Percentiles rank a stretch among this genome's conserved stretches.
Evolutionary conservation across 1,140 invertebrate genomes (phyloP).

Genomic region (Apis dorsata): DNA sequence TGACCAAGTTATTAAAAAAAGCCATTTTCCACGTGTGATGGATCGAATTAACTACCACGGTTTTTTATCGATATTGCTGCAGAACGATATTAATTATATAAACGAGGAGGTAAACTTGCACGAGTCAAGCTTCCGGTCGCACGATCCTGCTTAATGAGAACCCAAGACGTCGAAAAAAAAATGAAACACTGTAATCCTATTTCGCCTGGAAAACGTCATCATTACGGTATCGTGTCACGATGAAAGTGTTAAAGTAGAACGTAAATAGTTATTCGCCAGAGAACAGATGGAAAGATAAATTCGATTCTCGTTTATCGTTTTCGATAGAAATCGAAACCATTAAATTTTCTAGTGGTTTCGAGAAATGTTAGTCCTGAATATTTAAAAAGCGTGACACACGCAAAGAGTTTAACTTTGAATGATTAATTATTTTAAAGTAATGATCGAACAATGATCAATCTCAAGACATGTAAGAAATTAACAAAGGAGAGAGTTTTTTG

Average conservation of each 20-base stretch:
- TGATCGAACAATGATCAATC: too few relatives aligned
- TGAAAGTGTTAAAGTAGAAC: too few relatives aligned
- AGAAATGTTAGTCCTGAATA: too few relatives aligned
- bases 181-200: slow-evolving; percentile 5
- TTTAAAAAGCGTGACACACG: too few relatives aligned
- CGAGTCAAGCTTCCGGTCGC: slow-evolving; percentile 24
- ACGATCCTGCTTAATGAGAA: slow-evolving; percentile 23
- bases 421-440: too few relatives aligned
- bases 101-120: slow-evolving; percentile 16
- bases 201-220: not conserved
- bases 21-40: not conserved
- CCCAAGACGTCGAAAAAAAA: not conserved
- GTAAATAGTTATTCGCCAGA: too few relatives aligned
- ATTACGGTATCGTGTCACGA: not conserved
- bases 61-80: not conserved
- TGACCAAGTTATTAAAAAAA: not conserved
- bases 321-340: not conserved
- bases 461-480: too few relatives aligned
- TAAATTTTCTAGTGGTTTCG: too few relatives aligned
- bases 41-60: not conserved
- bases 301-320: not conserved
- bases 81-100: not conserved
- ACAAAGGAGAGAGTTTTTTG: too few relatives aligned
- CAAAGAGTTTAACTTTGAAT: too few relatives aligned
- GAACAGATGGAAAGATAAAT: not conserved